A percentile compares a stretch with the other conserved stretches of the same genome.
Evolutionary conservation across 2,888 invertebrate species (phyloP).

Genomic region (Cephus sareptanus): DNA sequence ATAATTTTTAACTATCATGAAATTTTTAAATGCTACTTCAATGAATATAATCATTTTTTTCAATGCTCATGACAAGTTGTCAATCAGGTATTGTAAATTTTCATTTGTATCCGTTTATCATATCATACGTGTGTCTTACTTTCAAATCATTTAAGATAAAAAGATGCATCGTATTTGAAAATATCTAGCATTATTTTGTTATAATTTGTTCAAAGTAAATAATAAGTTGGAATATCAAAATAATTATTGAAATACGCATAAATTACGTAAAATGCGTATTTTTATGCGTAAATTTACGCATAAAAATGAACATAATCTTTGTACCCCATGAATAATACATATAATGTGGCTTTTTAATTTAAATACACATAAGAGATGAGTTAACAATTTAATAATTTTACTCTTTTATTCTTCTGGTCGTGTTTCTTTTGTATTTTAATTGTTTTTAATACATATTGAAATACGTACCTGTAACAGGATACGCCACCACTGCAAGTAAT

Average conservation of each 20-base stretch:
- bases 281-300: too few relatives aligned
- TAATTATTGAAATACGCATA: neutral
- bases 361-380: neutral
- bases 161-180: too few relatives aligned
- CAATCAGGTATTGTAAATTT: neutral
- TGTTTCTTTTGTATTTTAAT: neutral
- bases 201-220: neutral
- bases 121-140: too few relatives aligned
- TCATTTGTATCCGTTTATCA: too few relatives aligned
- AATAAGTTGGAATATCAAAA: neutral
- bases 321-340: neutral
- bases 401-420: neutral
- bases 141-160: too few relatives aligned
- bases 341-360: neutral
- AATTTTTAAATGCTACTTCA: too few relatives aligned
- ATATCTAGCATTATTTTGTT: too few relatives aligned
- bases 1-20: too few relatives aligned
- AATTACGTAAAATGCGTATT: too few relatives aligned
- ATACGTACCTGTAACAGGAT: slow-evolving; percentile 67
- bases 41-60: too few relatives aligned
- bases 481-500: slow-evolving; percentile 70
- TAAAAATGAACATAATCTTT: neutral
- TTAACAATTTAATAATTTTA: neutral
- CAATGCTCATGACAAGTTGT: neutral
- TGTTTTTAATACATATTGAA: neutral